These are phyloP conservation scores for Carassius carassius DNA, from an alignment of 2,113 vertebrate species.

Conservation along the genomic window DNA sequence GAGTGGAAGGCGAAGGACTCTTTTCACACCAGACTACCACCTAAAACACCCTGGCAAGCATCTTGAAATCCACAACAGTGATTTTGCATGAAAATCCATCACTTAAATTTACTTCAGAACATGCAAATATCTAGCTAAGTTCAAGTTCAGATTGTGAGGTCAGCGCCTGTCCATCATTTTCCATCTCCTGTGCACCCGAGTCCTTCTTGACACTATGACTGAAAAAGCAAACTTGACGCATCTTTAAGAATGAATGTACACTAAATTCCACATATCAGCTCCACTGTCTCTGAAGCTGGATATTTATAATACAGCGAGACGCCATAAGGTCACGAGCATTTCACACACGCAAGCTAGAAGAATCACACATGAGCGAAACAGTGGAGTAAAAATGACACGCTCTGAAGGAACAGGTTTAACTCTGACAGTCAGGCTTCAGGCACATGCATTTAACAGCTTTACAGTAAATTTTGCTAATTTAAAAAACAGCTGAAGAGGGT, in stretches of 20 bases:
- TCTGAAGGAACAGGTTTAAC: background rate
- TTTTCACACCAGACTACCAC: background rate
- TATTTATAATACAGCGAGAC: conserved; percentile 59
- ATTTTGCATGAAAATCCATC: background rate
- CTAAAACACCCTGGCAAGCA: background rate
- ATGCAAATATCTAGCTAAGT: background rate
- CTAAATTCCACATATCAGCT: conserved; percentile 67
- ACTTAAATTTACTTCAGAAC: background rate
- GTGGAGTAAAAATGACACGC: background rate
- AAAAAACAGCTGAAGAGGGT: background rate
- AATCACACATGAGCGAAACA: background rate
- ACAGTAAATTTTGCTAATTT: background rate
- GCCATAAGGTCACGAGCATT: background rate
- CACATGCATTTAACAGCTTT: background rate
- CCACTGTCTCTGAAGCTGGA: conserved; percentile 64
- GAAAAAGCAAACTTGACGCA: conserved; percentile 54
- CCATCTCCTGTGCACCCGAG: background rate
- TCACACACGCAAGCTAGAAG: conserved; percentile 4
- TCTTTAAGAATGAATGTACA: conserved; percentile 53
- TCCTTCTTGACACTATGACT: background rate
- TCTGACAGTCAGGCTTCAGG: background rate
- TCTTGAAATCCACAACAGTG: no score
- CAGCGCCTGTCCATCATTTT: background rate
- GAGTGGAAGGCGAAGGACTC: background rate
- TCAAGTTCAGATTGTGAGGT: conserved; percentile 44